phyloP scores from a whole-genome alignment of 23 tunicate species.

The Ciona savignyi region DNA sequence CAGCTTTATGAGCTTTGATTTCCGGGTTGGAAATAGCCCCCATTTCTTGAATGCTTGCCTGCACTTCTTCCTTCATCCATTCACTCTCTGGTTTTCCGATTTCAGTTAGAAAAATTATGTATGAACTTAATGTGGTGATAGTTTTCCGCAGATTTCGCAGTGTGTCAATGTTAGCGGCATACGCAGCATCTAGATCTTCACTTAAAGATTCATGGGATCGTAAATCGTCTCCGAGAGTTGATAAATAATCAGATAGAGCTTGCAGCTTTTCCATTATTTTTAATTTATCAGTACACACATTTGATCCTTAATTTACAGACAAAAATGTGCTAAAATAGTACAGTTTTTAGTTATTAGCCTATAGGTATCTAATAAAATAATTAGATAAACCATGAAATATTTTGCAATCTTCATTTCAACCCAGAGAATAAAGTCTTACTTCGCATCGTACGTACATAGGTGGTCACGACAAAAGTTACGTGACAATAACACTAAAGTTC shows the following conservation, averaged over 20 bases:
- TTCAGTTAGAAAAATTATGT: neutral
- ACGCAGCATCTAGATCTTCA: neutral
- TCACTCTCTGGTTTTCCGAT: neutral
- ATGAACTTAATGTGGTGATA: neutral
- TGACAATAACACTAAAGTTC: too few species aligned
- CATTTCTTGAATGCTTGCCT: neutral
- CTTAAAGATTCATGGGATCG: neutral
- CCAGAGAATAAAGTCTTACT: too few species aligned
- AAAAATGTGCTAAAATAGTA: too few species aligned
- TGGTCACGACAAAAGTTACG: too few species aligned
- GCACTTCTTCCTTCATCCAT: neutral
- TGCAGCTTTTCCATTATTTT: neutral
- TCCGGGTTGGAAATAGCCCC: neutral
- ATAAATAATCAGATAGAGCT: neutral
- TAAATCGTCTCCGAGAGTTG: neutral
- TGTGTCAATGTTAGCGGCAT: neutral
- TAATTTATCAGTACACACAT: neutral
- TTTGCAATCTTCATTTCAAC: too few species aligned
- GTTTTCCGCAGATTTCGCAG: neutral
- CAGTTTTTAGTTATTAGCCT: too few species aligned
- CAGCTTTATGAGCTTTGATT: neutral
- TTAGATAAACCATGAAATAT: too few species aligned
- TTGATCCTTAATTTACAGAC: neutral
- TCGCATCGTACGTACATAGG: too few species aligned
- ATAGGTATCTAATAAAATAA: too few species aligned